Evolutionary conservation across 2,113 vertebrate genomes (phyloP), one percentile per base, ranked within the genome.

Genomic region (Pimephales promelas): DNA sequence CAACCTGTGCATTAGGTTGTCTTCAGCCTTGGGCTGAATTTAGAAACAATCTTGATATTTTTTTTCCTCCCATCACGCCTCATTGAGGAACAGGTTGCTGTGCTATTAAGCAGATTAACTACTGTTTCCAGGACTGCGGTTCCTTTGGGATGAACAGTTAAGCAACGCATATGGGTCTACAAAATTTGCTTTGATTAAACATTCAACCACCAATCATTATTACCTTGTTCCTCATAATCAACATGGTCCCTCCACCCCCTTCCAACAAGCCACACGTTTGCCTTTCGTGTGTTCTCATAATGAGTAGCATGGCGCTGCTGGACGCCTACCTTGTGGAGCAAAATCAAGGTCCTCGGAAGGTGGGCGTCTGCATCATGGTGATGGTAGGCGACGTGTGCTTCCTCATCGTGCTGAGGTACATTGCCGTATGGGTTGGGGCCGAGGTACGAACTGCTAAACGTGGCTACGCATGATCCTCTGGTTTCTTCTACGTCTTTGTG

Each of bases 401-500:
- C 64, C 79, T 90, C 52, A 87, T 90, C 24, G 83, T 86, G 8
- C 87, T 90, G 11, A 76, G 88, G 36, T 90, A 90, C 24, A 84
- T 90, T 13, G 88, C 88, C 0, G 88, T 88, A 59, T 90, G 88
- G 88, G 88, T 90, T 28, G 88, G 89, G 1, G 83, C 89, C 0
- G 89, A 90, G 81, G 89, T 90, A 3, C 74, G 87, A 5, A 86
- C 88, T 0, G 87, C 89, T 11, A 88, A 88, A 70, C 85, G 89
- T 0, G 89, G 89, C 72, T 90, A 90, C 1, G 87, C 89, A 90
- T 90, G 89, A 86, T 90, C 24, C 87, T 90, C 31, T 90, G 89
- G 89, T 90, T n/a, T 90, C 86, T 84, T 90, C 78, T 90, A 90
- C 26, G 77, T 90, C 82, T 90, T 90, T 36, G 89, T 90, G 31